Evolutionary conservation across 2,113 vertebrate genomes (phyloP), one percentile per base, ranked within the genome.

Genomic region (Hemichromis elongatus): DNA sequence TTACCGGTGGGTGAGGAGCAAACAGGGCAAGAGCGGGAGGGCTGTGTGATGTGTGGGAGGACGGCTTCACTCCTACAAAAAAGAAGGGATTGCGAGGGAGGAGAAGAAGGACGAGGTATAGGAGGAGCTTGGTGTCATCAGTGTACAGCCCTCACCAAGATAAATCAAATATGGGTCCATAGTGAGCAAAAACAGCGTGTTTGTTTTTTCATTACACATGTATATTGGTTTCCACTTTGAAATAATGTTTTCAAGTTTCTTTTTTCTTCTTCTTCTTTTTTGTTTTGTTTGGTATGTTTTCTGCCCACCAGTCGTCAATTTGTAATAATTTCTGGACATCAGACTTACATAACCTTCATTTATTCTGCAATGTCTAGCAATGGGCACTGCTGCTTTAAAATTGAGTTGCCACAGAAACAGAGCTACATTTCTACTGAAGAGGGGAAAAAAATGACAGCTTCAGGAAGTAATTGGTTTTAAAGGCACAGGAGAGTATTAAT

Each of bases 1-100:
- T 92, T 95, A 93, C 91, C 90, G 83, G 87, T 83, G 88, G 84
- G 77, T 88, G 85, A 93, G 86, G 90, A 86, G 84, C 88, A 91
- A 88, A 81, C 86, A 90, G 63, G 56, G 56, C 75, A 52, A 77
- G 73, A 59, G 40, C 13, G 50, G 47, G 68, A 45, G 87, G 59
- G 70, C 47, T 28, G 53, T 53, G 82, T 54, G 79, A 83, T 85
- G 59, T 85, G 88, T 89, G 84, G 91, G 91, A 77, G 83, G 83
- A 57, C 78, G 80, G 21, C 77, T 84, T 91, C 79, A 78, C 70
- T 86, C 42, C n/a, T 35, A 77, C 85, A 55, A 82, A 40, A 40
- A 75, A 56, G 63, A 50, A 86, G 45, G 50, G 87, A 86, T 70
- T 55, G 24, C 0, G n/a, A 63, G 57, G 77, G 77, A 66, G 63